Percentiles rank a stretch among this genome's conserved stretches.
These are phyloP conservation scores for Lacerta agilis DNA, from an alignment of 2,797 vertebrate genomes.

Conservation along the genomic window DNA sequence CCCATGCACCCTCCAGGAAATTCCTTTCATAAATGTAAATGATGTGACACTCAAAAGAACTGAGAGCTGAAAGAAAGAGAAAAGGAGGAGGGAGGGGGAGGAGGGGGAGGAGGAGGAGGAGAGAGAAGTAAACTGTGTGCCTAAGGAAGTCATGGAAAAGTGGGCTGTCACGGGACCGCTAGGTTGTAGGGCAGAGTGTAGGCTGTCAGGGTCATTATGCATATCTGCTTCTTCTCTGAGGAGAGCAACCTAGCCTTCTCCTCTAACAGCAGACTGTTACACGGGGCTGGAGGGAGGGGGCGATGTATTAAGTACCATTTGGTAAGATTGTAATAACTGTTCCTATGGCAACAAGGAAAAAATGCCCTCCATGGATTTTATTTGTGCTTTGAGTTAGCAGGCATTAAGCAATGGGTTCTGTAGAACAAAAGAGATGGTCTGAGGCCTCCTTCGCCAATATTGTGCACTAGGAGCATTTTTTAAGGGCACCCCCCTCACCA, in stretches of 20 bases:
- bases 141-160: constrained; percentile 19
- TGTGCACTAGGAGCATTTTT: constrained; percentile 4
- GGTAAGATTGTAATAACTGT: constrained; percentile 75
- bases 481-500: neutral
- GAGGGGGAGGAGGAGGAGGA: neutral
- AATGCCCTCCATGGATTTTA: constrained; percentile 69
- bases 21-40: constrained; percentile 80
- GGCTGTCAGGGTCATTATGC: constrained; percentile 23
- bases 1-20: constrained; percentile 75
- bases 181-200: constrained; percentile 2
- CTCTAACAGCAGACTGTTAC: constrained; percentile 49
- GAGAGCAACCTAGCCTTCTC: neutral
- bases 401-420: constrained; percentile 66
- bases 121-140: neutral
- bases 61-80: constrained; percentile 44
- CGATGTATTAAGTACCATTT: constrained; percentile 76
- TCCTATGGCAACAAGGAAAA: constrained; percentile 76
- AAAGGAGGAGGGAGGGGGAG: constrained; percentile 21
- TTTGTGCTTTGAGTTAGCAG: constrained; percentile 70
- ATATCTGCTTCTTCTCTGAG: constrained; percentile 26
- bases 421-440: constrained; percentile 25
- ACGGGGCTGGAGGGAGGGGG: constrained; percentile 57
- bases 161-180: neutral
- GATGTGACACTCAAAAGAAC: constrained; percentile 71
- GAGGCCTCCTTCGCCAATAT: neutral